Conservation (phyloP, 2,797 vertebrate genomes). For the Gastrophryne carolinensis region DNA sequence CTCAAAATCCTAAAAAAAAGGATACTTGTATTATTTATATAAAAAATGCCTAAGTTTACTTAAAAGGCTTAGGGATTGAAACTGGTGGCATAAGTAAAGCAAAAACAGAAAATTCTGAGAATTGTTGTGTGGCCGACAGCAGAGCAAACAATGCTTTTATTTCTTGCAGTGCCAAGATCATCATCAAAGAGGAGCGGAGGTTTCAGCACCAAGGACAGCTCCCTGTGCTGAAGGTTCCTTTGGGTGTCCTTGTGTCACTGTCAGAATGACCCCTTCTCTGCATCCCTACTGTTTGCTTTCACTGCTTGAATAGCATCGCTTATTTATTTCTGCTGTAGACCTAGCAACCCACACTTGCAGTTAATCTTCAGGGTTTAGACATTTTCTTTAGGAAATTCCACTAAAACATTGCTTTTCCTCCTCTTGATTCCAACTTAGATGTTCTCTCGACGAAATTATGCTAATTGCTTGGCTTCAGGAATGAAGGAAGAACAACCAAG, state of each 20-base stretch:
- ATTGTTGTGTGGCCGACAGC: slow-evolving; percentile 51
- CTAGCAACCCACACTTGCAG: neutral
- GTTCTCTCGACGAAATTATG: neutral
- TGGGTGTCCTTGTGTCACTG: slow-evolving; percentile 46
- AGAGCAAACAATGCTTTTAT: slow-evolving; percentile 45
- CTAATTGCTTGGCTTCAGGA: neutral
- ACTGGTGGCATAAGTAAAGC: no score
- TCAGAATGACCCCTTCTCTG: slow-evolving; percentile 48
- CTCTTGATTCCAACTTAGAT: neutral
- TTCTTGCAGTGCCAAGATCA: slow-evolving; percentile 41
- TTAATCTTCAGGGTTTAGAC: neutral
- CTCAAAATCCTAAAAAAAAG: no score
- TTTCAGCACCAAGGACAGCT: slow-evolving; percentile 71
- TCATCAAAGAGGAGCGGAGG: neutral
- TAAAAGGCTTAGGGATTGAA: no score
- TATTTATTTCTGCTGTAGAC: slow-evolving; percentile 1
- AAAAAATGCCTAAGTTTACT: no score
- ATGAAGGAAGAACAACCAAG: neutral
- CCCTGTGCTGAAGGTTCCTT: slow-evolving; percentile 40
- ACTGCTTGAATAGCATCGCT: neutral
- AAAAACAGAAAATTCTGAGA: no score
- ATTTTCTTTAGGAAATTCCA: neutral
- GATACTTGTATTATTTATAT: no score
- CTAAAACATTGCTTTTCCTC: neutral
- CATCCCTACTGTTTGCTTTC: slow-evolving; percentile 4